These are phyloP conservation scores for Dicentrarchus labrax DNA, from an alignment of 2,113 vertebrate genomes.

Conservation along the genomic window DNA sequence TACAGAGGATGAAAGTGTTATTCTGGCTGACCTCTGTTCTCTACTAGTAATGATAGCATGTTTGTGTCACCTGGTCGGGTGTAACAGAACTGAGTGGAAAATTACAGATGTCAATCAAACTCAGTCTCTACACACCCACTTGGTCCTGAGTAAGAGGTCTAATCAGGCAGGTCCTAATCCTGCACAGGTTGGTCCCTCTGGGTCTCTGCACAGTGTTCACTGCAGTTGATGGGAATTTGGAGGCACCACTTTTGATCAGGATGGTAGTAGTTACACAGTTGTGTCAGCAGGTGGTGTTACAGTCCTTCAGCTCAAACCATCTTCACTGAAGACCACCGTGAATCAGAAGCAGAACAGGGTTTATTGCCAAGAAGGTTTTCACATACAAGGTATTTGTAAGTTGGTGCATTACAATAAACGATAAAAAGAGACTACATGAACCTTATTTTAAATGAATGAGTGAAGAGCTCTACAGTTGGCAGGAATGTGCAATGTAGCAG, in stretches of 20 bases:
- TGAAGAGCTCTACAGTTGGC: too few relatives aligned
- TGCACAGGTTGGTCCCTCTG: background rate
- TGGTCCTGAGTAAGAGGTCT: background rate
- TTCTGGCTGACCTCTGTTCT: background rate
- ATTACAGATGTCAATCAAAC: background rate
- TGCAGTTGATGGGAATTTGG: background rate
- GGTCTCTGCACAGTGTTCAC: too few relatives aligned
- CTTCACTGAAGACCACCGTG: background rate
- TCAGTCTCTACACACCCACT: background rate
- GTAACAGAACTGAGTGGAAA: background rate
- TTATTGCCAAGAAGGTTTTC: too few relatives aligned
- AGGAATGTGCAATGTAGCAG: too few relatives aligned
- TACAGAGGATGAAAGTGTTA: too few relatives aligned
- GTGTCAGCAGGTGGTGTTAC: conserved; percentile 45
- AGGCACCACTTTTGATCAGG: background rate
- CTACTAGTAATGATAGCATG: too few relatives aligned
- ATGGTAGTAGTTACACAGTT: background rate
- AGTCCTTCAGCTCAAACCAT: conserved; percentile 10
- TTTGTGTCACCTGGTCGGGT: background rate
- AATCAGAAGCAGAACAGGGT: too few relatives aligned
- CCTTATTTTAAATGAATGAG: too few relatives aligned
- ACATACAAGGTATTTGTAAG: too few relatives aligned
- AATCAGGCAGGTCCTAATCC: background rate
- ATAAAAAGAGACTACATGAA: too few relatives aligned
- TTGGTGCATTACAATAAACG: too few relatives aligned